Evolutionary conservation across 2,113 vertebrate species (phyloP).

Genomic region (Gadus chalcogrammus): DNA sequence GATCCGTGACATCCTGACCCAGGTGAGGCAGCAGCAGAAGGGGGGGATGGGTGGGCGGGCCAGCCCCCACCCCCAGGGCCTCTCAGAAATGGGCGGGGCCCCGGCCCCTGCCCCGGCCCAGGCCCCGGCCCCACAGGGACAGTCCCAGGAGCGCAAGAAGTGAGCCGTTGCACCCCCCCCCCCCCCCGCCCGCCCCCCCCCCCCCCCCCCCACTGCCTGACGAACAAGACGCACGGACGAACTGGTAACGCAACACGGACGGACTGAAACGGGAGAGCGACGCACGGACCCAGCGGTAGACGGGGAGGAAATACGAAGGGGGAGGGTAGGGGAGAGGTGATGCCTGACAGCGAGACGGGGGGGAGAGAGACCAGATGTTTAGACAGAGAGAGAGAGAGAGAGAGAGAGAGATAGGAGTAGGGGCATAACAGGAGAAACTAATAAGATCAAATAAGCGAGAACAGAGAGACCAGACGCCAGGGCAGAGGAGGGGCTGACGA

Average conservation of each 20-base stretch:
- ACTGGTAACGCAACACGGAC: constrained; percentile 48
- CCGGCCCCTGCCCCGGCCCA: constrained; percentile 19
- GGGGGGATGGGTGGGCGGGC: constrained; percentile 74
- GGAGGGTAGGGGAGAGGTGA: constrained; percentile 50
- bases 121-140: constrained; percentile 49
- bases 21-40: constrained; percentile 92
- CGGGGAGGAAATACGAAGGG: constrained; percentile 63
- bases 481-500: constrained; percentile 71
- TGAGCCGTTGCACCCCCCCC: constrained; percentile 63
- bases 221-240: constrained; percentile 49
- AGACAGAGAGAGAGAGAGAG: constrained; percentile 18
- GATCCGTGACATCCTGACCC: constrained; percentile 93
- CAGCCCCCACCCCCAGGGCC: constrained; percentile 53
- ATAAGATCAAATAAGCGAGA: constrained; percentile 39
- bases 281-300: constrained; percentile 70
- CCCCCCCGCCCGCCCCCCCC: constrained; percentile 21
- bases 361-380: constrained; percentile 43
- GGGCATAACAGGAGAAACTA: not conserved
- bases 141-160: constrained; percentile 75
- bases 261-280: constrained; percentile 64
- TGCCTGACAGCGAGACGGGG: constrained; percentile 39
- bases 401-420: not conserved
- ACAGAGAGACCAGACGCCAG: constrained; percentile 72
- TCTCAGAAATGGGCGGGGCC: constrained; percentile 60
- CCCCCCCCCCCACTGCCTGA: constrained; percentile 29